phyloP scores from a whole-genome alignment of 2,797 vertebrate genomes.

The Ceryle rudis region DNA sequence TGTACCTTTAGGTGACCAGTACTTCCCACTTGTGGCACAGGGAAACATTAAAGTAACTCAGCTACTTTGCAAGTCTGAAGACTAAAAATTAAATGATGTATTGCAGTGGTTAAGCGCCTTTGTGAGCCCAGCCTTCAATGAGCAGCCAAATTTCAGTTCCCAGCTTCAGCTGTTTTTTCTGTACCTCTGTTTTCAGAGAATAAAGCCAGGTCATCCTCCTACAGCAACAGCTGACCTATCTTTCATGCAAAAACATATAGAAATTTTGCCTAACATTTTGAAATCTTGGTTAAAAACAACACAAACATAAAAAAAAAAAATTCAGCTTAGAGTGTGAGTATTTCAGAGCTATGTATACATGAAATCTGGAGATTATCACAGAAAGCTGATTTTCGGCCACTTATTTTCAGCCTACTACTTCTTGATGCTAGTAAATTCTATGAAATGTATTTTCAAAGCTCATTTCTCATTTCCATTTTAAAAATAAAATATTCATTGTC shows the following conservation, averaged over 20 bases:
- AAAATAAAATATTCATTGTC: not conserved
- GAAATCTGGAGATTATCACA: not conserved
- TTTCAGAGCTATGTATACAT: not conserved
- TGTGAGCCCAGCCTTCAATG: not conserved
- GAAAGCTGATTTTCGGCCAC: not conserved
- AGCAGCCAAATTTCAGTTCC: not conserved
- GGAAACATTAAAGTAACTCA: not conserved
- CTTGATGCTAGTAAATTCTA: not conserved
- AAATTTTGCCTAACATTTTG: not conserved
- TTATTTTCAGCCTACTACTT: not conserved
- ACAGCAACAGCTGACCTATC: not conserved
- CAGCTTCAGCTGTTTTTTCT: not conserved
- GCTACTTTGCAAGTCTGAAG: not conserved
- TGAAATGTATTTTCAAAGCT: not conserved
- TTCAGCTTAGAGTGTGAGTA: not conserved
- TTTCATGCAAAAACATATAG: not conserved
- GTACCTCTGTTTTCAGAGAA: not conserved
- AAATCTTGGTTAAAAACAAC: not conserved
- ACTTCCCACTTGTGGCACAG: not conserved
- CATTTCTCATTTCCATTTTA: not conserved
- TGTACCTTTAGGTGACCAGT: not conserved
- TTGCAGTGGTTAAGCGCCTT: not conserved
- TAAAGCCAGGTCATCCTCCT: not conserved
- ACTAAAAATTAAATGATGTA: not conserved
- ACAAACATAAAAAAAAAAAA: not conserved